Conservation (phyloP, 2,888 invertebrate genomes). For the Euphydryas editha region DNA sequence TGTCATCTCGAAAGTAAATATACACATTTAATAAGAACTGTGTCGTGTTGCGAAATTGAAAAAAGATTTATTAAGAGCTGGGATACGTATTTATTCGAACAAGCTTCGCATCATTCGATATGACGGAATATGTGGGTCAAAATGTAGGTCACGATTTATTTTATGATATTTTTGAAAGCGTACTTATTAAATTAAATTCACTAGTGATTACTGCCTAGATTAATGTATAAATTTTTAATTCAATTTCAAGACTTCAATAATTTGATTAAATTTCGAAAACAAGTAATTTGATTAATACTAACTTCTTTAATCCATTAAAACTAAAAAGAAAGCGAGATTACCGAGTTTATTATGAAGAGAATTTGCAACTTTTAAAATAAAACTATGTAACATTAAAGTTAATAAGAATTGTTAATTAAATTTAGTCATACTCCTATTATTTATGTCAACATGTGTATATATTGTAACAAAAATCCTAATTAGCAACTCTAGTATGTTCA, state of each 20-base stretch:
- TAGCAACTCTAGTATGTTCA: conserved; percentile 16
- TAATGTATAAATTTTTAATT: background rate
- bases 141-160: conserved; percentile 33
- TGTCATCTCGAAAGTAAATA: conserved; percentile 1
- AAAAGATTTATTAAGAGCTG: conserved; percentile 29
- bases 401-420: background rate
- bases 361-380: background rate
- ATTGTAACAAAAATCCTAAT: conserved; percentile 12
- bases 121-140: conserved; percentile 37
- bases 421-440: background rate
- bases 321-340: too few species aligned
- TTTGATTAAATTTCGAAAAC: too few species aligned
- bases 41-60: conserved; percentile 19
- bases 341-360: too few species aligned
- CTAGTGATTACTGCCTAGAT: background rate
- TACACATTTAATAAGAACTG: conserved; percentile 4
- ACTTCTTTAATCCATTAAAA: too few species aligned
- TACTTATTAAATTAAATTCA: conserved; percentile 10
- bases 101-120: conserved; percentile 30
- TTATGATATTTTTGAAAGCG: conserved; percentile 22
- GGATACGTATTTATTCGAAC: conserved; percentile 34
- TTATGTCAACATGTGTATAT: background rate
- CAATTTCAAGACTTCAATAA: background rate
- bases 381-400: too few species aligned
- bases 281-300: too few species aligned